Conservation (phyloP, 2,797 vertebrate genomes). For the Melanotaenia boesemani region DNA sequence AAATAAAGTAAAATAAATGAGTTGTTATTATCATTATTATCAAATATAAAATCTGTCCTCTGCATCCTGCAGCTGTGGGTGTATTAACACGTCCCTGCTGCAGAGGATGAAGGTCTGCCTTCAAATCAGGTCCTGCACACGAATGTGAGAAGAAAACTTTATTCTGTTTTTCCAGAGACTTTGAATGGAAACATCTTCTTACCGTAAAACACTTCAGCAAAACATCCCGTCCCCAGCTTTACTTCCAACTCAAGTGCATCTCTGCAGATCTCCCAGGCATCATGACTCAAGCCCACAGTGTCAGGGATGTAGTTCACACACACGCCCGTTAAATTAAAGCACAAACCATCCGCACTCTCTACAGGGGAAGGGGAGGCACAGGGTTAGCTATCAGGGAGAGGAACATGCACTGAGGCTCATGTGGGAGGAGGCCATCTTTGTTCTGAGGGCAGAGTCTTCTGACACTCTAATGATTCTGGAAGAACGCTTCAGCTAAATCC, state of each 20-base stretch:
- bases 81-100: no score
- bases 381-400: conserved; percentile 86
- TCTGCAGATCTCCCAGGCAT: conserved; percentile 97
- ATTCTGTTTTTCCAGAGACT: not conserved
- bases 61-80: no score
- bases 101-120: no score
- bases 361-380: conserved; percentile 76
- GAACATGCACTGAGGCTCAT: conserved; percentile 89
- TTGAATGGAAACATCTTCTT: conserved; percentile 75
- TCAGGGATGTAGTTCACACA: conserved; percentile 94
- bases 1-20: no score
- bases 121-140: no score
- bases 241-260: conserved; percentile 89
- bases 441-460: conserved; percentile 47
- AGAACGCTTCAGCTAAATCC: no score
- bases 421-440: conserved; percentile 81
- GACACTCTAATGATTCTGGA: conserved; percentile 16
- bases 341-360: conserved; percentile 99
- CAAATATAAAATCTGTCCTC: no score
- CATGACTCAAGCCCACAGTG: conserved; percentile 97
- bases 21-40: no score
- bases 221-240: conserved; percentile 98
- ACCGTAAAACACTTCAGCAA: conserved; percentile 99
- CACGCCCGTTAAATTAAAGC: conserved; percentile 96
- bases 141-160: not conserved